Evolutionary conservation across 2,888 invertebrate species (phyloP).

Genomic region (Crocallis elinguaria): DNA sequence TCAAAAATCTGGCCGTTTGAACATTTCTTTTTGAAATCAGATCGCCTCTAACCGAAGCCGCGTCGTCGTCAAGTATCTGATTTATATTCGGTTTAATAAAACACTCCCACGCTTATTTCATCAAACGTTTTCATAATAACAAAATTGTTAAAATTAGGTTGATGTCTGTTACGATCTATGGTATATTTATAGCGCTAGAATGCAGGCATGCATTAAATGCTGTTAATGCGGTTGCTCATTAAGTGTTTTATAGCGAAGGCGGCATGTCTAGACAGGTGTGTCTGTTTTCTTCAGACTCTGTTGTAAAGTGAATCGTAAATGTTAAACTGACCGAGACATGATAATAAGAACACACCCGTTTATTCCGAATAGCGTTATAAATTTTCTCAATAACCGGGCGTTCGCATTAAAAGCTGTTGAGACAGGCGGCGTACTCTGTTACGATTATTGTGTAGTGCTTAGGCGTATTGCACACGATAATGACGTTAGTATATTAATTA

Average conservation of each 20-base stretch:
- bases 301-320: slow-evolving; percentile 48
- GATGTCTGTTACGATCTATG: slow-evolving; percentile 31
- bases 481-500: too few species aligned
- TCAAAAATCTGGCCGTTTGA: neutral
- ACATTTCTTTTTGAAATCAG: slow-evolving; percentile 1
- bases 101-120: slow-evolving; percentile 26
- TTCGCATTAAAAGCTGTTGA: slow-evolving; percentile 1
- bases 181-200: slow-evolving; percentile 36
- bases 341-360: slow-evolving; percentile 56
- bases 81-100: slow-evolving; percentile 13
- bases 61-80: slow-evolving; percentile 10
- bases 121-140: slow-evolving; percentile 23
- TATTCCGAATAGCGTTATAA: slow-evolving; percentile 51
- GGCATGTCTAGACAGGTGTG: slow-evolving; percentile 49
- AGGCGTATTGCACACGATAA: too few species aligned
- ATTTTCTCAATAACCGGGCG: slow-evolving; percentile 42
- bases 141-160: slow-evolving; percentile 34
- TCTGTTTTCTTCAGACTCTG: slow-evolving; percentile 44
- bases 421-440: neutral
- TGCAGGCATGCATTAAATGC: slow-evolving; percentile 42
- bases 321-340: slow-evolving; percentile 65
- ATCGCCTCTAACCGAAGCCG: neutral
- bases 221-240: slow-evolving; percentile 50
- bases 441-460: neutral
- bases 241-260: slow-evolving; percentile 44